Evolutionary conservation across 2,113 vertebrate genomes (phyloP).

Genomic region (Sorex araneus): DNA sequence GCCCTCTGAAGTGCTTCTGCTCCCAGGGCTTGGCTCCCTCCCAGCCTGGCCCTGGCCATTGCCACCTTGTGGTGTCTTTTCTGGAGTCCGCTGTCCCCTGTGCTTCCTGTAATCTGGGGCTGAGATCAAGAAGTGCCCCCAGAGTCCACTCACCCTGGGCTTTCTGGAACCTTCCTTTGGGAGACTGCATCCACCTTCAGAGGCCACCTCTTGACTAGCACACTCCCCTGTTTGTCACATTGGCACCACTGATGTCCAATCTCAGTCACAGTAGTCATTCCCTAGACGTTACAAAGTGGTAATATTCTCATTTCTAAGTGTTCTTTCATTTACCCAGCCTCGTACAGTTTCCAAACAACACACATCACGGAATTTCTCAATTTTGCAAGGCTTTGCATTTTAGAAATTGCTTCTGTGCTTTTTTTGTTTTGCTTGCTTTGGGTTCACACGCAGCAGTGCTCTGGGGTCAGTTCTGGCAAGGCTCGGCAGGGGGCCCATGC

Average conservation of each 20-base stretch:
- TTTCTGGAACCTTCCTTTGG: not conserved
- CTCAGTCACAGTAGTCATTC: not conserved
- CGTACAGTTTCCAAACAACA: not conserved
- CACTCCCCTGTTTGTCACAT: not conserved
- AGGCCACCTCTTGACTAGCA: not conserved
- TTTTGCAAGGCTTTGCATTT: not conserved
- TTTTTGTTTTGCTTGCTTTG: too few relatives aligned
- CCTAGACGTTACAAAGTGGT: not conserved
- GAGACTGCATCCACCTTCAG: not conserved
- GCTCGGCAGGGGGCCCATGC: too few relatives aligned
- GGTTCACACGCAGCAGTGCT: too few relatives aligned
- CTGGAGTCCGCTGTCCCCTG: not conserved
- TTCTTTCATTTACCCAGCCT: not conserved
- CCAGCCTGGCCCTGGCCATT: not conserved
- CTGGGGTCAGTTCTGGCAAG: too few relatives aligned
- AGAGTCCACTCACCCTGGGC: too few relatives aligned
- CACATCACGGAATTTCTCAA: not conserved
- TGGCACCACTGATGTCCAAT: not conserved
- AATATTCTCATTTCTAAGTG: not conserved
- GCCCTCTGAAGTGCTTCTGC: not conserved
- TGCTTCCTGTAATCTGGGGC: constrained; percentile 2
- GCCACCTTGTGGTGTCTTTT: not conserved
- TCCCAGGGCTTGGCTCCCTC: not conserved
- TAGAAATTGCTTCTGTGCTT: not conserved
- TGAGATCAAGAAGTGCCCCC: not conserved